Conservation (phyloP, 2,113 vertebrate species). For the crab-eating macaque (Macaca fascicularis) region T2T-MFA8v1.1 NC_088394.1:60508501-60509000, state of each 20-base stretch:
- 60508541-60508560: background rate
- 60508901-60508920: background rate
- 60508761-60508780: background rate
- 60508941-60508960: background rate
- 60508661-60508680: background rate
- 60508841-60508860: background rate
- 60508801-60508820: background rate
- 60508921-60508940: background rate
- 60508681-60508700: background rate
- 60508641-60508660: background rate
- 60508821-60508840: background rate
- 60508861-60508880: background rate
- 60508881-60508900: background rate
- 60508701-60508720: background rate
- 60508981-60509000: background rate
- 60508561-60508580: background rate
- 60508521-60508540: background rate
- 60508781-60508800: background rate
- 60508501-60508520: background rate
- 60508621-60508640: background rate
- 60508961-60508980: background rate
- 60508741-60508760: background rate
- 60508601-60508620: no score
- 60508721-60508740: background rate
- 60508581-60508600: background rate